Percentiles rank a stretch among this genome's conserved stretches.
Evolutionary conservation across 2,113 vertebrate genomes (phyloP).

Genomic region (Carassius carassius): DNA sequence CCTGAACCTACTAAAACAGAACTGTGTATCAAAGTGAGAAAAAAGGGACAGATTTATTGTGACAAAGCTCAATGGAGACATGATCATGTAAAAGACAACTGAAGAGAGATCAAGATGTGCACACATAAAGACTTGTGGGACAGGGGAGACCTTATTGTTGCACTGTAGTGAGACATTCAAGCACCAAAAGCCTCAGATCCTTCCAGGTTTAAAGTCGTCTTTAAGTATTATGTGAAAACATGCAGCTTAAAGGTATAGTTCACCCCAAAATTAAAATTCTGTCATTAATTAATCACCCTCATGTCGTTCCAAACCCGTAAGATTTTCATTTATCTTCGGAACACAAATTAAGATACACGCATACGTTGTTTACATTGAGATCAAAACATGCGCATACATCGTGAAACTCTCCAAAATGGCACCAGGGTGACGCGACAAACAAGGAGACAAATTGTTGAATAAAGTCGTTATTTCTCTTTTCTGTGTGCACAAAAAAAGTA

Average conservation of each 20-base stretch:
- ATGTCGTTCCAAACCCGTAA: too few species aligned
- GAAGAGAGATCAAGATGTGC: background rate
- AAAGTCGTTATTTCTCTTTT: too few species aligned
- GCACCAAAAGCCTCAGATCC: slow-evolving; percentile 23
- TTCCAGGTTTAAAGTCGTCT: slow-evolving; percentile 32
- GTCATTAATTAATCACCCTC: too few species aligned
- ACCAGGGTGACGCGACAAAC: too few species aligned
- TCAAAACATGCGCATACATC: too few species aligned
- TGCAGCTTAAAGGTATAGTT: background rate
- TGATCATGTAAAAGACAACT: background rate
- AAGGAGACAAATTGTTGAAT: too few species aligned
- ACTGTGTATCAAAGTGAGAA: background rate
- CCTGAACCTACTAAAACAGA: background rate
- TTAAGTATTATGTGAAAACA: slow-evolving; percentile 15
- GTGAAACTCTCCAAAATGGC: too few species aligned
- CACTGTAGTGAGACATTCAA: slow-evolving; percentile 48
- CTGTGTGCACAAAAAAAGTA: too few species aligned
- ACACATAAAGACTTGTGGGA: background rate
- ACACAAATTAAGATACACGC: too few species aligned
- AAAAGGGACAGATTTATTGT: background rate
- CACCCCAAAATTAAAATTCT: too few species aligned
- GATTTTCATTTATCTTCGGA: too few species aligned
- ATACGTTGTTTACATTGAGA: too few species aligned
- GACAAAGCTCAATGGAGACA: background rate
- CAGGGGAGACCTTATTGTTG: slow-evolving; percentile 20